phyloP scores from a whole-genome alignment of 2,888 invertebrate species.

The Xanthostigma xanthostigma region DNA sequence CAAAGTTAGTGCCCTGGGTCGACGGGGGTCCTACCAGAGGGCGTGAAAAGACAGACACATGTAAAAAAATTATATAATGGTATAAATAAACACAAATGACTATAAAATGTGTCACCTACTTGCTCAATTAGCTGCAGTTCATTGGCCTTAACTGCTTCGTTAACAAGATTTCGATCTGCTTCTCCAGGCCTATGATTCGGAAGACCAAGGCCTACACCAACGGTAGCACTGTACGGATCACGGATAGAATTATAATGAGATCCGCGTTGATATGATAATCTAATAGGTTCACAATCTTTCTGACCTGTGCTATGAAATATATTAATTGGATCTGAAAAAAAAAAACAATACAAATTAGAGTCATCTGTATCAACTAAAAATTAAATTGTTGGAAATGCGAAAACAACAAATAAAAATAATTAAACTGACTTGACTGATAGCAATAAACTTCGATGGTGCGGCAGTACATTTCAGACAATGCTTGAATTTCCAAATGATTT shows the following conservation, averaged over 20 bases:
- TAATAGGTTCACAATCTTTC: slow-evolving; percentile 61
- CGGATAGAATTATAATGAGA: slow-evolving; percentile 81
- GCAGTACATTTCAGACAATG: slow-evolving; percentile 80
- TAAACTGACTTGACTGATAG: slow-evolving; percentile 46
- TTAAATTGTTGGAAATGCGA: slow-evolving; percentile 22
- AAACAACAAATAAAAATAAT: not conserved
- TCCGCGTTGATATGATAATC: slow-evolving; percentile 73
- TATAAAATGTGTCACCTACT: slow-evolving; percentile 26
- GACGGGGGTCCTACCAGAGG: too few species aligned
- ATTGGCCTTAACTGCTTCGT: slow-evolving; percentile 60
- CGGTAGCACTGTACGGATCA: slow-evolving; percentile 65
- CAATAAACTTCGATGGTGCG: slow-evolving; percentile 76
- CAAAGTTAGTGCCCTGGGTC: too few species aligned
- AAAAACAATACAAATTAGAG: slow-evolving; percentile 2
- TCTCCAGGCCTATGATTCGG: slow-evolving; percentile 65
- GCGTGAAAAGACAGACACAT: too few species aligned
- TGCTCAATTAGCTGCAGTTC: slow-evolving; percentile 70
- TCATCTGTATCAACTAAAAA: slow-evolving; percentile 1
- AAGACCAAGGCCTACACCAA: slow-evolving; percentile 73
- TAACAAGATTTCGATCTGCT: slow-evolving; percentile 52
- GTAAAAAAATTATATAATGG: too few species aligned
- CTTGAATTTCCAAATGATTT: slow-evolving; percentile 83
- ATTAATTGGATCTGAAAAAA: slow-evolving; percentile 66
- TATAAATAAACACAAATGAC: not conserved
- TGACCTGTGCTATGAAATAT: slow-evolving; percentile 67